Evolutionary conservation across 1,140 invertebrate species (phyloP), one percentile per base, ranked within the genome.

Genomic region (Ridgeia piscesae): DNA sequence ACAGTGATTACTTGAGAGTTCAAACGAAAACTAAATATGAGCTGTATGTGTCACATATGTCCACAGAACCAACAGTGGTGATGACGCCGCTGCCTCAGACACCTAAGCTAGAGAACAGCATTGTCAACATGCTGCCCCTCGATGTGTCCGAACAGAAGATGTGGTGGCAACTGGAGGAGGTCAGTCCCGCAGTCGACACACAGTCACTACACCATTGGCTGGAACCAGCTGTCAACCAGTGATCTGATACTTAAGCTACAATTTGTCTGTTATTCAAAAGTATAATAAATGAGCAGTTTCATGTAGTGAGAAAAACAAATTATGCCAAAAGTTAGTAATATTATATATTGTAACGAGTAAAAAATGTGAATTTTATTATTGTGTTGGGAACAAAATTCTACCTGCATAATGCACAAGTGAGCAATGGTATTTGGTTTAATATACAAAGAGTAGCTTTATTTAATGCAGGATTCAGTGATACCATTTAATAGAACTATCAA

Each of bases 121-220:
- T 35, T 35, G 35, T 35, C 14, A 90, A 34, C 17, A 90, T 90
- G 89, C 33, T 90, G 35, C 89, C 89, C 33, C 58, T 77, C 58
- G 58, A 77, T 77, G 58, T 77, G 58, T 94, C 94, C 90, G 96
- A 96, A 93, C 95, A 96, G 93, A 95, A 95, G 91, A 95, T 95
- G n/a, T 96, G 96, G 96, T 96, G 96, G 96, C 96, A 96, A 91
- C 93, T 96, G 34, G 96, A 96, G 94, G 96, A 96, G 94, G 96
- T 96, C 93, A 91, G 89, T 90, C 33, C 17, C 35, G 33, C 35
- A 33, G 33, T 90, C 89, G n/a, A 27, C 89, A 90, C 58, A 77
- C 14, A 77, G 58, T 77, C 27, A 4, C 27, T 21, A 77, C 58
- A 77, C 58, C 42, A 42, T 42, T 42, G 42, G 42, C 42, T 42